Base-by-base conservation (phyloP, 2,113 vertebrate species). In the Xiphias gladius region DNA sequence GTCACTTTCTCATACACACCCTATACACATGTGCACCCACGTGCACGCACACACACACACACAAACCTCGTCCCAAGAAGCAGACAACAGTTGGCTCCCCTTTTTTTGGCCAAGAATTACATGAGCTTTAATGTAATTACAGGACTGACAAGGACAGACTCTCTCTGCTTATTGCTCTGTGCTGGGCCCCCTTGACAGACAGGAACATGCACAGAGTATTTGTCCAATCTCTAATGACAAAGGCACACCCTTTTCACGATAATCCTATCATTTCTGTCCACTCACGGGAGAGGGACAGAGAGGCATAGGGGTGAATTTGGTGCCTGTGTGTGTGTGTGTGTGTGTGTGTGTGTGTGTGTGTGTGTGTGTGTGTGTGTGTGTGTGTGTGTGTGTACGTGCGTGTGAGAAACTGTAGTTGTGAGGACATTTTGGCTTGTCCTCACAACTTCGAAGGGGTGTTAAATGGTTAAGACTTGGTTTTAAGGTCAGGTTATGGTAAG, bases 91-190 rank as follows among this genome's bases (percentile, higher is more conserved):
- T 37, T 62, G 67, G 39, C 73, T 80, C 17, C 22, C 70, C 46
- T 85, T 79, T 83, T 85, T 83, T 89, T 82, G 87, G 32, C 63
- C 43, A 86, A 90, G 89, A 92, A 89, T 90, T 83, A 92, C 87
- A 92, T 48, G 62, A 83, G 88, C 87, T 90, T 90, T 93, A 93
- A 94, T 93, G 89, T 93, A 93, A 96, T 95, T 93, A 95, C 83
- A 89, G 90, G 88, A 91, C 91, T 89, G 88, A 89, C 91, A 88
- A 94, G 90, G 91, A 88, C 92, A 93, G 83, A 88, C 80, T 90
- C 82, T 93, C 86, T 92, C 83, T 83, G 89, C 88, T 91, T 88
- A 91, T 91, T 93, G 92, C 83, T 90, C 86, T 80, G 82, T 73
- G 66, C 73, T 67, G 57, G 57, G 70, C 83, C 84, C 89, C 76